Evolutionary conservation across 2,888 invertebrate species (phyloP), one percentile per base, ranked within the genome.

Genomic region (Acleris sparsana): DNA sequence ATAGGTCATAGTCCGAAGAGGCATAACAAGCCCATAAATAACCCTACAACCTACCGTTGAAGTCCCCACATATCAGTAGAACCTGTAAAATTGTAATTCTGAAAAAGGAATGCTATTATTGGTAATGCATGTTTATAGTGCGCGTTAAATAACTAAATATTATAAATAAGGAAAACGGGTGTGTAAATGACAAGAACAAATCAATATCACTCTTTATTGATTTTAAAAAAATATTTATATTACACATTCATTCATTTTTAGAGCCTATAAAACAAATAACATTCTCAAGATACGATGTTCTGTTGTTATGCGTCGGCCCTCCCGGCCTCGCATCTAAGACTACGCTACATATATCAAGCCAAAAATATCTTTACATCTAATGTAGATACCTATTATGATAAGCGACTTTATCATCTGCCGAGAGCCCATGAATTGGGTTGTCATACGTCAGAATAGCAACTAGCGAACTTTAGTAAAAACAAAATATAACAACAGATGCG

Each of bases 171-270:
- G 46, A 46, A 16, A 16, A n/a, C 7, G 46, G n/a, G 46, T n/a
- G 53, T 64, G 63, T 68, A 59, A 82, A 83, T 79, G 74, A 79
- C 72, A 79, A 69, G 68, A 69, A 58, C 57, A 61, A 74, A 74
- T 89, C 79, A 89, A 87, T 92, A 91, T 92, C 92, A 92, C 92
- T 92, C 91, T 92, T 92, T 92, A 92, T 89, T 92, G 87, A 86
- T 89, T 89, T 91, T 90, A 92, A 89, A 92, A 92, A 92, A 92
- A 92, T 92, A 92, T 87, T 88, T 87, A 86, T 92, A 89, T 88
- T 88, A 90, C 88, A 91, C 89, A 90, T 90, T 88, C 87, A 87
- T 88, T 86, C 86, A 80, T 80, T 80, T 88, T 84, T 87, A 88
- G 88, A 89, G 85, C 85, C 86, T 89, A 85, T 86, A 81, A 83